phyloP scores from a whole-genome alignment of 2,797 vertebrate genomes.

The Hypotaenidia philippensis region DNA sequence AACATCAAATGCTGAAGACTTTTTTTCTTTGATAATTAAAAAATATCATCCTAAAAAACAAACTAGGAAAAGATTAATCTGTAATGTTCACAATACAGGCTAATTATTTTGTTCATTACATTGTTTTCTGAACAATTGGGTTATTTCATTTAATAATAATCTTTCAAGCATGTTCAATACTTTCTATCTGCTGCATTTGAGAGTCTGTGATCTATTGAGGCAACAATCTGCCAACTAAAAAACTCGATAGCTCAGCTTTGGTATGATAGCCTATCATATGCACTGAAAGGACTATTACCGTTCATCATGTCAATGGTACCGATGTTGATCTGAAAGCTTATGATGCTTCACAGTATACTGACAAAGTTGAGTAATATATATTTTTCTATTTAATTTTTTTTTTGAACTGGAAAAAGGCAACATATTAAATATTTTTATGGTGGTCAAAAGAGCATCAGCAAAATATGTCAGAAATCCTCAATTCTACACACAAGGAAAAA shows the following conservation, averaged over 20 bases:
- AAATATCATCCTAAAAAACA: neutral
- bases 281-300: neutral
- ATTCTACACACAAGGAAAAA: no score
- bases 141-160: neutral
- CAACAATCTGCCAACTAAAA: neutral
- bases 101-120: neutral
- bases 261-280: neutral
- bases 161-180: neutral
- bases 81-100: neutral
- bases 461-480: neutral
- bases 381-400: neutral
- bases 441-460: neutral
- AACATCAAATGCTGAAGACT: fast-evolving
- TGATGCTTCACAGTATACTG: neutral
- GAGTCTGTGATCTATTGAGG: neutral
- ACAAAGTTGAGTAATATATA: neutral
- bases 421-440: neutral
- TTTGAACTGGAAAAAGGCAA: neutral
- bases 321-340: neutral
- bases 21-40: neutral
- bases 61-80: neutral
- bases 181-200: neutral
- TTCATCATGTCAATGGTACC: neutral
- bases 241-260: neutral
- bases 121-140: neutral